Base-by-base conservation (phyloP, 2,888 invertebrate genomes). In the Bimastos eiseni region DNA sequence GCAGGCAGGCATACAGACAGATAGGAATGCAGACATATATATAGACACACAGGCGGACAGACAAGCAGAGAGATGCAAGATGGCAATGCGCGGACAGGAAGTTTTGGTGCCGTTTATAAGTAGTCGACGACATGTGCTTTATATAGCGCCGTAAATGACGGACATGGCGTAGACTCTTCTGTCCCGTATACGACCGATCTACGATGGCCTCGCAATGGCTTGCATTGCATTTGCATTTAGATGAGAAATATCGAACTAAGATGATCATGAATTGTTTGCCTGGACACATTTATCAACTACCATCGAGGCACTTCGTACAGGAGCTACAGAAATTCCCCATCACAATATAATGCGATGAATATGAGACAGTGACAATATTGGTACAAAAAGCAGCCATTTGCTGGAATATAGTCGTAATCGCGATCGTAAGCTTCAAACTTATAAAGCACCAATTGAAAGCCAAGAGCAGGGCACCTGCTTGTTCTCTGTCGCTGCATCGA, bases 1-100 rank as follows among this genome's bases (percentile, higher is more conserved):
- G 91, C 92, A 91, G 91, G 84, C 83, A 92, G 91, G 92, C 90
- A 91, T 92, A 90, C 88, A 89, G 92, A 92, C 92, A 88, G 92
- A 92, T 91, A 91, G 91, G 88, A 86, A 89, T 70, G 90, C 84
- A 92, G 91, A 91, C 86, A 91, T 83, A 91, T 91, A 90, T 3
- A 91, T 83, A 91, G 90, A 91, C 2, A 91, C 41, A 91, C 3
- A 91, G 83, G 91, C 88, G 90, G 90, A 92, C 83, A 91, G 92
- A 91, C 84, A 91, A 90, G 33, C 84, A 33, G 84, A 36, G 36
- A n/a, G 30, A 70, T n/a, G 30, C 70, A 70, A 3, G n/a, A n/a
- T 8, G 70, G n/a, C 70, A n/a, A 70, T 70, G 30, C 30, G n/a
- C 30, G 70, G 13, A 30, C 30, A 17, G 17, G 70, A 6, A 30